Base-by-base conservation (phyloP, 2,797 vertebrate species). In the Chaetophractus vellerosus region DNA sequence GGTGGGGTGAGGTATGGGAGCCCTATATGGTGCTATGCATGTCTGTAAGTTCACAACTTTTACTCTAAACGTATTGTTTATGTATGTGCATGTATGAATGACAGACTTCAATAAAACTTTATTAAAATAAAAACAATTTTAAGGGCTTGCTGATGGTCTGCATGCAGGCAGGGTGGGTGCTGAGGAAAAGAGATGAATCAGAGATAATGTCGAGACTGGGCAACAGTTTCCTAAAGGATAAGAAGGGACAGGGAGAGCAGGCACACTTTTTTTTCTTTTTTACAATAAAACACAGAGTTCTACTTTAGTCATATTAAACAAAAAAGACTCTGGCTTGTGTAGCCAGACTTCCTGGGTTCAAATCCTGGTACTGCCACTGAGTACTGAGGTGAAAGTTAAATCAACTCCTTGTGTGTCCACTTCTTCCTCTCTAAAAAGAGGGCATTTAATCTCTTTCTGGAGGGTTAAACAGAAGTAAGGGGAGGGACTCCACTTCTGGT, bases 101-200 rank as follows among this genome's bases (percentile, higher is more conserved):
- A 45, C 1, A 45, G 5, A 45, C 7, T 45, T 45, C 45, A 45
- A 45, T 45, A 45, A 45, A 45, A 45, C 9, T 45, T 45, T 6
- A 45, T 45, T 45, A 45, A n/a, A n/a, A n/a, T n/a, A n/a, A n/a
- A n/a, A n/a, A n/a, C n/a, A n/a, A n/a, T n/a, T n/a, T n/a, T n/a
- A n/a, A n/a, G 74, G 63, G 57, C n/a, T 55, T 91, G n/a, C 33
- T 63, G 74, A 86, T 14, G 23, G 57, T 85, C n/a, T 50, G 8
- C 26, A 50, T 14, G 31, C 5, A 45, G 48, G 28, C 63, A 92
- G 71, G 63, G 55, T 3, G 55, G 4, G 66, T 64, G 8, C 61
- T 50, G 8, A 71, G 52, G 55, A 64, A 90, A 82, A 78, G 69
- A 86, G 52, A 36, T 57, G 63, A 87, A 86, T 61, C 38, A 61